Base-by-base conservation (phyloP, 2,113 vertebrate species). In the Hypocryptadius cinnamomeus region DNA sequence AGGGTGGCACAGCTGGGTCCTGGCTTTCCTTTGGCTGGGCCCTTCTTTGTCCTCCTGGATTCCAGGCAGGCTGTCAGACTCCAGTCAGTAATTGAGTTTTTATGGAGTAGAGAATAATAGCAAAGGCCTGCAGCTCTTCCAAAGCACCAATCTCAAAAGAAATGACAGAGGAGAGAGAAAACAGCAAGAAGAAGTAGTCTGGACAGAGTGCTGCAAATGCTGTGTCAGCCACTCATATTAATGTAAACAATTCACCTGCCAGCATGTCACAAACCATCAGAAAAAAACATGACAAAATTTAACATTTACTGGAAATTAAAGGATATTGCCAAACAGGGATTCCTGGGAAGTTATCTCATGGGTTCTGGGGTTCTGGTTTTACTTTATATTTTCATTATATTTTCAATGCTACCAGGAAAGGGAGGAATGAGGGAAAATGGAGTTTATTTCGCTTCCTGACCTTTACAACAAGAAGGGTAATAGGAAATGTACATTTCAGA, bases 281-380 rank as follows among this genome's bases (percentile, higher is more conserved):
- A 40, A 57, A 65, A 77, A 61, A 9, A 2, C 40, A 7, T 9
- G 7, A 5, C 12, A 35, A 0, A 1, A 27, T 79, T 23, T 60
- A 31, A 13, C 25, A 44, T 28, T 37, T 65, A 19, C 15, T 72
- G 31, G 40, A 68, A 40, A 53, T 54, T 39, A 15, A n/a, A 37
- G 9, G 54, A 14, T 78, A 30, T 3, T 21, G 5, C n/a, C n/a
- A 65, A 73, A 27, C 44, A 73, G 17, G 16, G 22, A 24, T 42
- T 51, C n/a, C 66, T 61, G 35, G n/a, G 53, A 11, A 37, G n/a
- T 15, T 0, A 0, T 31, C 14, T 39, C 19, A 16, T 23, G 42
- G 4, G 6, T 59, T 72, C n/a, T 51, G 30, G 7, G 17, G 3
- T 30, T 76, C 72, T 42, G 33, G 6, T 71, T 81, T 72, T 17